Evolutionary conservation across 2,113 vertebrate species (phyloP).

Genomic region (Platysternon megacephalum): DNA sequence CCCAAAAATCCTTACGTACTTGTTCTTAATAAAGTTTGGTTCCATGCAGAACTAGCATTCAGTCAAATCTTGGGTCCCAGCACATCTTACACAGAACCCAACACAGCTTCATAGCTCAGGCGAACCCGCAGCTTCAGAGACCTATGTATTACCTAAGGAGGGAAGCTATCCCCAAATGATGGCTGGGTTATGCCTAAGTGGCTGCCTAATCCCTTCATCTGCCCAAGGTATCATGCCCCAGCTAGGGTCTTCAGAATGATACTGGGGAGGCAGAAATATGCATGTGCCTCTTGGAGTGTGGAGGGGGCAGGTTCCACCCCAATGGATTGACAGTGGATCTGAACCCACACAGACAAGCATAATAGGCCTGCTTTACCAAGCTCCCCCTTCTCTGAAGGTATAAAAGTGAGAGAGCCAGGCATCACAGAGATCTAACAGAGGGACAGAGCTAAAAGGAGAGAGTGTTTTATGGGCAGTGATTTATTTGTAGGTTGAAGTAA

Average conservation of each 20-base stretch:
- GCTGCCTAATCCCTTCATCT: background rate
- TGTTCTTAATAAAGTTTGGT: background rate
- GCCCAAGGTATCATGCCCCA: background rate
- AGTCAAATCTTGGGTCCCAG: background rate
- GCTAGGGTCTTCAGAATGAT: background rate
- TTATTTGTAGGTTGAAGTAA: background rate
- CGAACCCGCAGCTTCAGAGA: background rate
- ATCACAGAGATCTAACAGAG: background rate
- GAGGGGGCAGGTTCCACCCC: background rate
- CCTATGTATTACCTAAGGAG: background rate
- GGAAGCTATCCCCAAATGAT: background rate
- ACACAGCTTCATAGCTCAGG: background rate
- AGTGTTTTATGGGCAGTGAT: background rate
- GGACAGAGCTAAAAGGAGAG: background rate
- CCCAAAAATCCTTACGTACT: background rate
- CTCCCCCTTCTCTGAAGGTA: background rate
- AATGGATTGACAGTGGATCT: background rate
- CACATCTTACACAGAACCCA: background rate
- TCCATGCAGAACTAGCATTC: background rate
- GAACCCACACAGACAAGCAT: background rate
- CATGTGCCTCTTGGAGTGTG: background rate
- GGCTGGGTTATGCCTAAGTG: rapidly evolving
- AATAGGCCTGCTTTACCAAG: background rate
- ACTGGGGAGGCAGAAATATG: background rate
- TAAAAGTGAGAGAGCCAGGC: background rate